Conservation (phyloP, 2,113 vertebrate genomes). For the Coturnix japonica region DNA sequence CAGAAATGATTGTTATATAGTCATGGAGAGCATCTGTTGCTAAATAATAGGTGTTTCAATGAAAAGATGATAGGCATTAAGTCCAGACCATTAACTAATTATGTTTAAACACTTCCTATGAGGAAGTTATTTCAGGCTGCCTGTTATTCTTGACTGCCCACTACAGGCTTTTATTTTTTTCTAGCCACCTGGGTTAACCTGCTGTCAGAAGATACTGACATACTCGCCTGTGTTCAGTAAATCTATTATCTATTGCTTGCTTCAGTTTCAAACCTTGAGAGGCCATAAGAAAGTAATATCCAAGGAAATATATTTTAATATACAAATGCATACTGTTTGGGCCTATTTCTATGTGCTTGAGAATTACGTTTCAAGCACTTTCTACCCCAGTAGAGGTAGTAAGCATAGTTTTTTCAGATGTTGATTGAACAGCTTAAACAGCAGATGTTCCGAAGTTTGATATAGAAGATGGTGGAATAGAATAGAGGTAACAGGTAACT, state of each 20-base stretch:
- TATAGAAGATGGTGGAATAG: background rate
- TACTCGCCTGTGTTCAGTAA: background rate
- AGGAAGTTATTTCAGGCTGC: background rate
- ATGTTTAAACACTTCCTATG: background rate
- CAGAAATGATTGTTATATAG: background rate
- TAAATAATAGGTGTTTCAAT: background rate
- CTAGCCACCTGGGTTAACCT: background rate
- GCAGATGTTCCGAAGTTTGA: background rate
- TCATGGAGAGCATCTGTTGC: background rate
- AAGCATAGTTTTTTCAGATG: background rate
- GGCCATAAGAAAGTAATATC: background rate
- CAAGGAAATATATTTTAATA: background rate
- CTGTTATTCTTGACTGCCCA: background rate
- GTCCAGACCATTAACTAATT: background rate
- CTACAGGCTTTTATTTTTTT: background rate
- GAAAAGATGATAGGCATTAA: background rate
- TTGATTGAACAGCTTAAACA: background rate
- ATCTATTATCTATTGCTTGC: background rate
- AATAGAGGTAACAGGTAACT: background rate
- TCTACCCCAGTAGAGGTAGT: background rate
- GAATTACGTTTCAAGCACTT: background rate
- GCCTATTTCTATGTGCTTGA: background rate
- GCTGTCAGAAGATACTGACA: background rate
- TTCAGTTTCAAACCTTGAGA: background rate
- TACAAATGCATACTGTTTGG: background rate